Evolutionary conservation across 2,888 invertebrate species (phyloP).

Genomic region (Petrolisthes cinctipes): DNA sequence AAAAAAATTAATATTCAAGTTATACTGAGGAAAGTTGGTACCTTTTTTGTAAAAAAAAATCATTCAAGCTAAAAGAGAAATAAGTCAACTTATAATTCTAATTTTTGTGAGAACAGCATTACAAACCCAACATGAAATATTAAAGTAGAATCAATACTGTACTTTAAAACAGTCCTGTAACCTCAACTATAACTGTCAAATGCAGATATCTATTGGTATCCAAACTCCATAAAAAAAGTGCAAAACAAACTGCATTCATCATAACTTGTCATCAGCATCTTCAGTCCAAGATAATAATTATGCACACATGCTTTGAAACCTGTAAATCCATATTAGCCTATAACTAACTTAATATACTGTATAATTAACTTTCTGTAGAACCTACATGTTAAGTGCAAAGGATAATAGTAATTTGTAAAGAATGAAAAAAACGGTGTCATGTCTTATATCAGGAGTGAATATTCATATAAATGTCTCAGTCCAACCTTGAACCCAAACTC

Average conservation of each 20-base stretch:
- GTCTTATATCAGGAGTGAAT: too few species aligned
- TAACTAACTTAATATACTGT: constrained; percentile 23
- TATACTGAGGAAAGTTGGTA: constrained; percentile 15
- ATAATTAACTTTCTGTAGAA: constrained; percentile 12
- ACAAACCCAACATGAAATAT: constrained; percentile 33
- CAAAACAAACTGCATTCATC: constrained; percentile 40
- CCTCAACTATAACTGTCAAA: constrained; percentile 37
- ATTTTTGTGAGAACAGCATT: constrained; percentile 34
- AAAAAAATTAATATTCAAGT: constrained; percentile 17
- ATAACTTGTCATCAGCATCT: constrained; percentile 39
- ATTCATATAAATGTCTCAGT: too few species aligned
- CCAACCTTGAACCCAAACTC: too few species aligned
- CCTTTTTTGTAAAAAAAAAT: constrained; percentile 16
- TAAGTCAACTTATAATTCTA: constrained; percentile 37
- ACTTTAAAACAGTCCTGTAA: constrained; percentile 9
- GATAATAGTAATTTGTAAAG: too few species aligned
- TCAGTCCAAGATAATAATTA: constrained; percentile 41
- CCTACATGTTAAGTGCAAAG: too few species aligned
- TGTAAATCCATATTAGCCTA: constrained; percentile 30
- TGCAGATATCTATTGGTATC: constrained; percentile 40
- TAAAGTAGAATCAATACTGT: constrained; percentile 28
- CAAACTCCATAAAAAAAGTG: constrained; percentile 32
- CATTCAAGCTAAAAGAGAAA: constrained; percentile 26
- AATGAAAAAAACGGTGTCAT: too few species aligned
- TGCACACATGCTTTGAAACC: constrained; percentile 52